Base-by-base conservation (phyloP, 2,797 vertebrate genomes). In the Galaxias olidus region DNA sequence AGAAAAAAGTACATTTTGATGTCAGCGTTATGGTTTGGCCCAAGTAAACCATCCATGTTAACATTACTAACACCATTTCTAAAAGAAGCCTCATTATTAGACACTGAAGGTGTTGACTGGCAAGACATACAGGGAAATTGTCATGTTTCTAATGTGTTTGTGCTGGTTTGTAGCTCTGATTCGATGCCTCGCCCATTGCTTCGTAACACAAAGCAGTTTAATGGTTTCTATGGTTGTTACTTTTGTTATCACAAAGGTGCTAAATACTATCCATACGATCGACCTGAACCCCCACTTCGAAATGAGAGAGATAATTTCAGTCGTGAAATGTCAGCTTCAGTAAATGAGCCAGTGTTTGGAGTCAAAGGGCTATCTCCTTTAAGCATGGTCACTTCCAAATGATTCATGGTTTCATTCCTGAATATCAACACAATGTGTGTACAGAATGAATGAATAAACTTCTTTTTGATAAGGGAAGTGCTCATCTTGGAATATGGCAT, bases 361-460 rank as follows among this genome's bases (percentile, higher is more conserved):
- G n/a, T n/a, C n/a, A 74, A 74, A 66, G 63, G 68, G 15, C 56
- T 46, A 17, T 67, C 64, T 45, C 61, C 55, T 61, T 69, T 71
- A 59, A 69, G 47, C 42, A 69, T 53, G 3, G 14, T 1, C 41
- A 68, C 4, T 81, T 76, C 50, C 54, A 77, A 59, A 73, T 77
- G 57, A 71, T 73, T 30, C 73, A 67, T 51, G 75, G 66, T 8
- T 71, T 75, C n/a, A n/a, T n/a, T n/a, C n/a, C n/a, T n/a, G n/a
- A n/a, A n/a, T n/a, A n/a, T n/a, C n/a, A n/a, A n/a, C n/a, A n/a
- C n/a, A n/a, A n/a, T n/a, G n/a, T n/a, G n/a, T n/a, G n/a, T 7
- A 45, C 11, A 45, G 43, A 6, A 11, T 45, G 11, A 6, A 7
- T 45, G 11, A 45, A 45, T 45, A 45, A 45, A 45, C 43, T 7